Evolutionary conservation across 2,797 vertebrate genomes (phyloP).

Genomic region (Discoglossus pictus): DNA sequence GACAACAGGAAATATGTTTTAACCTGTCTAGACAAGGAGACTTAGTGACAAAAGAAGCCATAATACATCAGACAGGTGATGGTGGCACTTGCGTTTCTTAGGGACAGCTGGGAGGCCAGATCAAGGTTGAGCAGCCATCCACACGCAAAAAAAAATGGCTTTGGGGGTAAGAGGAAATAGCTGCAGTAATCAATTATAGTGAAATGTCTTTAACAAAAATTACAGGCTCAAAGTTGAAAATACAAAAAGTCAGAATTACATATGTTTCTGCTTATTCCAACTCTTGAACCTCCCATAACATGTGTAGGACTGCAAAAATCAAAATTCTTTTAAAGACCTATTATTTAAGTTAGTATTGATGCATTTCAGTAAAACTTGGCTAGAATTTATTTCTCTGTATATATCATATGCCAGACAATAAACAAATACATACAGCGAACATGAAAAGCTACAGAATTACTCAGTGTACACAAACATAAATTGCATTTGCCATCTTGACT

Average conservation of each 20-base stretch:
- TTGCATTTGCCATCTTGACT: too few species aligned
- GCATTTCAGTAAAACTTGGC: too few species aligned
- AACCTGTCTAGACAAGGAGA: background rate
- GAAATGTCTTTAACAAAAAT: conserved; percentile 59
- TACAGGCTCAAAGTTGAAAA: conserved; percentile 56
- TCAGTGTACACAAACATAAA: too few species aligned
- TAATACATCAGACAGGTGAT: conserved; percentile 6
- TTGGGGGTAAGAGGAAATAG: conserved; percentile 58
- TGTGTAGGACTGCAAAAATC: conserved; percentile 16
- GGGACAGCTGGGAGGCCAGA: conserved; percentile 29
- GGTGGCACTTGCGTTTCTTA: background rate
- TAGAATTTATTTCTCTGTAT: too few species aligned
- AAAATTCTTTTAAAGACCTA: background rate
- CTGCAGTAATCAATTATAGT: conserved; percentile 57
- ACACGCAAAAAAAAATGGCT: conserved; percentile 55
- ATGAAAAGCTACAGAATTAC: too few species aligned
- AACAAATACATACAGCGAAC: too few species aligned
- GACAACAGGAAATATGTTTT: background rate
- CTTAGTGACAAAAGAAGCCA: background rate
- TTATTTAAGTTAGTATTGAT: too few species aligned
- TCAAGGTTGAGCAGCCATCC: conserved; percentile 45
- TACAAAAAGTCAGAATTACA: conserved; percentile 57
- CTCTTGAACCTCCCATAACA: conserved; percentile 41
- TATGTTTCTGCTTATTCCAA: conserved; percentile 71
- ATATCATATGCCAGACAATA: too few species aligned